phyloP scores from a whole-genome alignment of 2,113 vertebrate genomes.

The Dolichotis patagonum region DNA sequence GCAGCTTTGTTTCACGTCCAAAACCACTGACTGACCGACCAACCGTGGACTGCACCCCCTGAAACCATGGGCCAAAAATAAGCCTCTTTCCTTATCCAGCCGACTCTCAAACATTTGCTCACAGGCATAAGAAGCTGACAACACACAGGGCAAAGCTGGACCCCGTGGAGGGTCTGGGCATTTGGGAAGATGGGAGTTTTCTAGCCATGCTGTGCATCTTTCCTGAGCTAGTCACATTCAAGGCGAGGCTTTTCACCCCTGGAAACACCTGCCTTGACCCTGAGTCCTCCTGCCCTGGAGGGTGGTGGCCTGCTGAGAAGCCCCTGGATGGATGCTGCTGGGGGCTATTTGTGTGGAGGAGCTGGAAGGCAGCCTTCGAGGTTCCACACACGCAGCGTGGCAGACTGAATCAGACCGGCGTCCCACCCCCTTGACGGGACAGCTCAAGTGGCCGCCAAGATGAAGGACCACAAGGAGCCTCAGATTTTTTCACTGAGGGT shows the following conservation, averaged over 20 bases:
- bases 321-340: accelerated
- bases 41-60: not conserved
- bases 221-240: not conserved
- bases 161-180: not conserved
- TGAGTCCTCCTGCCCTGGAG: not conserved
- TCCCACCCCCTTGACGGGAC: not conserved
- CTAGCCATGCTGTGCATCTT: not conserved
- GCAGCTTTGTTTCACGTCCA: not conserved
- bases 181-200: not conserved
- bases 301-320: not conserved
- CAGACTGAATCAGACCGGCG: not conserved
- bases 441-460: not conserved
- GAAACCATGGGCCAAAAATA: not conserved
- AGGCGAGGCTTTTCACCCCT: not conserved
- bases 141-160: too few species aligned
- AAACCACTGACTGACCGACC: not conserved
- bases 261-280: not conserved
- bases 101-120: not conserved
- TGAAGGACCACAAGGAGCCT: not conserved
- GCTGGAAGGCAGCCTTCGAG: not conserved
- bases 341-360: not conserved
- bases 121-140: not conserved
- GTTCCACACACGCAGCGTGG: not conserved
- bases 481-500: not conserved
- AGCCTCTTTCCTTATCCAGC: not conserved